These are phyloP conservation scores for Chlorodrepanis virens DNA, from an alignment of 2,113 vertebrate genomes.

Conservation along the genomic window DNA sequence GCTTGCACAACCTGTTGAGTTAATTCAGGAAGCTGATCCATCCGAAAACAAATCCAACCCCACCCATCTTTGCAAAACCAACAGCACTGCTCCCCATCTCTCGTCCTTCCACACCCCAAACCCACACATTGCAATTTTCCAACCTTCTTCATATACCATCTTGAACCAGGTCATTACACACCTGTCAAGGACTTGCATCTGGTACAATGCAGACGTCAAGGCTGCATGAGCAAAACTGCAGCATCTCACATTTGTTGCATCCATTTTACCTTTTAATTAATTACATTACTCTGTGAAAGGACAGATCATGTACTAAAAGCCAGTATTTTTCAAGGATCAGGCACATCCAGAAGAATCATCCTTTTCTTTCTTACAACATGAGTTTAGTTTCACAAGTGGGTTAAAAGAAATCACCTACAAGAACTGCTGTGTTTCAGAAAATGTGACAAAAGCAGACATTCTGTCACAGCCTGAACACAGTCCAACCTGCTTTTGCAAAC, in stretches of 20 bases:
- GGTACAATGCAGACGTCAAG: not conserved
- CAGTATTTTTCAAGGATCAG: not conserved
- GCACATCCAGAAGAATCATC: not conserved
- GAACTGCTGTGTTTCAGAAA: not conserved
- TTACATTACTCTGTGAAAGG: not conserved
- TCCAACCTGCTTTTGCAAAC: not conserved
- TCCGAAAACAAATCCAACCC: not conserved
- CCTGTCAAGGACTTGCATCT: not conserved
- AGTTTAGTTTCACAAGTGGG: not conserved
- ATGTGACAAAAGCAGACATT: not conserved
- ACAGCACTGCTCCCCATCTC: not conserved
- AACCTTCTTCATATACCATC: not conserved
- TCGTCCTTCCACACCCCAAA: not conserved
- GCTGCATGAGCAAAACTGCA: not conserved
- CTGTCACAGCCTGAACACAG: not conserved
- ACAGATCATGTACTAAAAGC: not conserved
- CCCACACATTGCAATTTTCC: not conserved
- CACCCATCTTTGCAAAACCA: not conserved
- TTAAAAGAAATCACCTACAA: conserved; percentile 27
- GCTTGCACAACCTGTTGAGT: not conserved
- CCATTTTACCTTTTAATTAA: not conserved
- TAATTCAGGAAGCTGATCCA: not conserved
- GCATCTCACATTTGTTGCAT: not conserved
- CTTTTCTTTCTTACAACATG: not conserved
- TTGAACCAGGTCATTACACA: not conserved